A percentile compares a stretch with the other conserved stretches of the same genome.
Evolutionary conservation across 2,888 invertebrate species (phyloP).

Genomic region (Pollenia amentaria): DNA sequence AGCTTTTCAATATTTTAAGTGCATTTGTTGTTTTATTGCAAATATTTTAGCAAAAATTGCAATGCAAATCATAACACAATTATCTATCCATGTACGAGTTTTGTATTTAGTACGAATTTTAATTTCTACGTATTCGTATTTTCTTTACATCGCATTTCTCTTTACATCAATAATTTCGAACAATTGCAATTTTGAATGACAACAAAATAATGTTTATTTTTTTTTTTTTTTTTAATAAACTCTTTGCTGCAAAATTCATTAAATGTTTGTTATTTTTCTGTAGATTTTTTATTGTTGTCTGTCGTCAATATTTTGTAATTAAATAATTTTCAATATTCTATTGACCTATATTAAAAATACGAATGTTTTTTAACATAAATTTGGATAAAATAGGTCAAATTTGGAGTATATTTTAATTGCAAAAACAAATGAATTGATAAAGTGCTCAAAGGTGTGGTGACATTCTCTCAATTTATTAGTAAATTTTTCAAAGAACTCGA

Average conservation of each 20-base stretch:
- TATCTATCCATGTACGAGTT: not conserved
- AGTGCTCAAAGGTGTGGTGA: too few species aligned
- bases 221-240: not conserved
- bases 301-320: too few species aligned
- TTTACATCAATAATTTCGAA: slow-evolving; percentile 8
- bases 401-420: too few species aligned
- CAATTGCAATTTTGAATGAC: not conserved
- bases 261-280: not conserved
- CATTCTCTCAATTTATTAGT: too few species aligned
- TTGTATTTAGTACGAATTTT: not conserved
- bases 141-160: not conserved
- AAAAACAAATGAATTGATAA: too few species aligned
- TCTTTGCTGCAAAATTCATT: not conserved
- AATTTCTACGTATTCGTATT: not conserved
- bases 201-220: not conserved
- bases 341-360: too few species aligned
- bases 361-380: too few species aligned
- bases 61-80: slow-evolving; percentile 39
- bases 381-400: too few species aligned
- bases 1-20: not conserved
- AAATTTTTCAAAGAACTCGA: too few species aligned
- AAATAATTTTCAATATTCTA: too few species aligned
- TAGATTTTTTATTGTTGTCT: not conserved
- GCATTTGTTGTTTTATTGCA: slow-evolving; percentile 4
- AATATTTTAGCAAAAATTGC: slow-evolving; percentile 16